A percentile compares a stretch with the other conserved stretches of the same genome.
Evolutionary conservation across 2,797 vertebrate genomes (phyloP).

Genomic region (Typhlichthys subterraneus): DNA sequence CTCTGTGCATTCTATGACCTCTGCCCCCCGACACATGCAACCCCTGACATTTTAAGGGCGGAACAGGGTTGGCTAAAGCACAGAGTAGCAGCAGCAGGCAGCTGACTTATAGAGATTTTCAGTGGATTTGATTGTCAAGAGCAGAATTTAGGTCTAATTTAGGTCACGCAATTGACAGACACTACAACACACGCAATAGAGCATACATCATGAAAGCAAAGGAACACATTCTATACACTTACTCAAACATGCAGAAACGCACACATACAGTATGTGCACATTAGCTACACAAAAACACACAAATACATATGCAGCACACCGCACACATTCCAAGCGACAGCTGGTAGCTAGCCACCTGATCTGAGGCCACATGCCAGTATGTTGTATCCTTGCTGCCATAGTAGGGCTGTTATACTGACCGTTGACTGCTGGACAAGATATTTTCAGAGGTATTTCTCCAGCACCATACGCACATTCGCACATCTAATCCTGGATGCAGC

Average conservation of each 20-base stretch:
- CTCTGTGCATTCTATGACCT: conserved; percentile 56
- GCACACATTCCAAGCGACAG: conserved; percentile 57
- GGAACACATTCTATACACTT: conserved; percentile 14
- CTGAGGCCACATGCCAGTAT: conserved; percentile 57
- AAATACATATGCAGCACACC: background rate
- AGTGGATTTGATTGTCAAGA: conserved; percentile 52
- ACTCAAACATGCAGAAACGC: conserved; percentile 1
- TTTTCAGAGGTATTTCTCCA: conserved; percentile 18
- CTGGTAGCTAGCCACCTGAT: conserved; percentile 58
- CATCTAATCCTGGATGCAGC: conserved; percentile 4
- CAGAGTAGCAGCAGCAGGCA: conserved; percentile 31
- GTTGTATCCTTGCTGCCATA: conserved; percentile 32
- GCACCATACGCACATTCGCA: conserved; percentile 28
- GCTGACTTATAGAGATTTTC: conserved; percentile 69
- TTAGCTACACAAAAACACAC: conserved; percentile 4
- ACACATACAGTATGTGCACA: background rate
- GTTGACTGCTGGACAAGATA: conserved; percentile 18
- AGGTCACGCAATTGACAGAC: conserved; percentile 4
- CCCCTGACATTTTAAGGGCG: background rate
- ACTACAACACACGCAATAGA: background rate
- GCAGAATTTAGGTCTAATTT: conserved; percentile 68
- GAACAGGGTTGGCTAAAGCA: conserved; percentile 8
- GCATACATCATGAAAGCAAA: conserved; percentile 23
- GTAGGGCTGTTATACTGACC: conserved; percentile 23
- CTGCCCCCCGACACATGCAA: conserved; percentile 52